These are phyloP conservation scores for Crotalus tigris DNA, from an alignment of 2,113 vertebrate genomes.

Conservation along the genomic window DNA sequence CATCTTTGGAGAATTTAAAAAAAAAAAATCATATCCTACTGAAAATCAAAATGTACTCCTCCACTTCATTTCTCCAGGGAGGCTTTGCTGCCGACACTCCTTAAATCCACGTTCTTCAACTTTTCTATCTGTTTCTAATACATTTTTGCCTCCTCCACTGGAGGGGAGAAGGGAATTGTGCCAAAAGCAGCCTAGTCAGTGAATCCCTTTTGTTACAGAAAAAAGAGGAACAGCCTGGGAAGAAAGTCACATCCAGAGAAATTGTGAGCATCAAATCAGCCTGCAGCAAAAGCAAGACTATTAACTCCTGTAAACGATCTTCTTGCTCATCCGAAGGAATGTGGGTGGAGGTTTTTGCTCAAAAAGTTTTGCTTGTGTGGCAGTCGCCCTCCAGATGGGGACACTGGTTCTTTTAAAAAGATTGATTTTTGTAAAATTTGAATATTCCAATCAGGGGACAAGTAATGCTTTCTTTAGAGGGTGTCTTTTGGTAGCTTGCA, in stretches of 20 bases:
- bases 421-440: not conserved
- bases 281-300: not conserved
- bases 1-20: not conserved
- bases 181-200: not conserved
- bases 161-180: not conserved
- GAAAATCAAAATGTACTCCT: not conserved
- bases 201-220: not conserved
- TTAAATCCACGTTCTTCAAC: not conserved
- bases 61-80: not conserved
- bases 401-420: not conserved
- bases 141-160: not conserved
- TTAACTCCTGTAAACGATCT: not conserved
- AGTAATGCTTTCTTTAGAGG: not conserved
- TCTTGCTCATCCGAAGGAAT: not conserved
- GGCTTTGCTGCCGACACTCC: too few species aligned
- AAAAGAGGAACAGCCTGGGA: not conserved
- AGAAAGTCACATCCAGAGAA: not conserved
- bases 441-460: not conserved
- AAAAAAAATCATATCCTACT: not conserved
- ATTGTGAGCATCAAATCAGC: not conserved
- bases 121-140: not conserved
- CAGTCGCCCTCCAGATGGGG: not conserved
- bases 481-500: not conserved
- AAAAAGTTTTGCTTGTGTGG: not conserved
- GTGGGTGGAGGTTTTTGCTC: not conserved